Conservation (phyloP, 2,113 vertebrate genomes). For the Scolopax mira region DNA sequence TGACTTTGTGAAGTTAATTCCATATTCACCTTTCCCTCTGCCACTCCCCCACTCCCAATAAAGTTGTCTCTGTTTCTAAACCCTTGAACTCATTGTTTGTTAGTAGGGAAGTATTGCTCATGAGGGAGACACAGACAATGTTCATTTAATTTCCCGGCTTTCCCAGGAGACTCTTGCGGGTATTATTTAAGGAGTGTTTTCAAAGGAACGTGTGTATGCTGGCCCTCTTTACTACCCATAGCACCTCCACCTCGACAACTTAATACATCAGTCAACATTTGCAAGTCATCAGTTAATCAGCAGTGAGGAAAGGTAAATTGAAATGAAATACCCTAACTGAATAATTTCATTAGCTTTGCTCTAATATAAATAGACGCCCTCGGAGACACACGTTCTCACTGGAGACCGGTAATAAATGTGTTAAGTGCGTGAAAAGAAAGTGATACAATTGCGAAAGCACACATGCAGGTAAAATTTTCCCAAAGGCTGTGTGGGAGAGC, state of each 20-base stretch:
- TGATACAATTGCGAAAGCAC: conserved; percentile 23
- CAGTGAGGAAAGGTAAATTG: conserved; percentile 1
- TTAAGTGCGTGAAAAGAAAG: conserved; percentile 65
- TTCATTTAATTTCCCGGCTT: conserved; percentile 39
- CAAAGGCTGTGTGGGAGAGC: conserved; percentile 51
- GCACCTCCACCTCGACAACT: neutral
- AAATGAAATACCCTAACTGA: neutral
- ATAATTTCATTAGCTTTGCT: conserved; percentile 38
- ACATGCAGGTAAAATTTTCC: conserved; percentile 56
- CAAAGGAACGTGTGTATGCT: neutral
- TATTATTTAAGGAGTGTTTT: conserved; percentile 45
- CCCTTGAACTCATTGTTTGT: conserved; percentile 54
- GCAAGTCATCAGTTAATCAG: conserved; percentile 37
- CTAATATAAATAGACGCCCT: conserved; percentile 37
- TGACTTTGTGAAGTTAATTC: conserved; percentile 44
- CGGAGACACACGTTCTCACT: conserved; percentile 37
- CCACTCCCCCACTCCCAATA: neutral
- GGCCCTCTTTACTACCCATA: neutral
- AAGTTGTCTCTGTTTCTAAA: conserved; percentile 31
- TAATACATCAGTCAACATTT: conserved; percentile 46
- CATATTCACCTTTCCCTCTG: neutral
- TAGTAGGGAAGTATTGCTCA: conserved; percentile 57
- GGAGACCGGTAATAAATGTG: neutral
- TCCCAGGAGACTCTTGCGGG: neutral
- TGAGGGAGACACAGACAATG: conserved; percentile 32